Percentiles rank a stretch among this genome's conserved stretches.
phyloP scores from a whole-genome alignment of 2,113 vertebrate species.

The Boleophthalmus pectinirostris region DNA sequence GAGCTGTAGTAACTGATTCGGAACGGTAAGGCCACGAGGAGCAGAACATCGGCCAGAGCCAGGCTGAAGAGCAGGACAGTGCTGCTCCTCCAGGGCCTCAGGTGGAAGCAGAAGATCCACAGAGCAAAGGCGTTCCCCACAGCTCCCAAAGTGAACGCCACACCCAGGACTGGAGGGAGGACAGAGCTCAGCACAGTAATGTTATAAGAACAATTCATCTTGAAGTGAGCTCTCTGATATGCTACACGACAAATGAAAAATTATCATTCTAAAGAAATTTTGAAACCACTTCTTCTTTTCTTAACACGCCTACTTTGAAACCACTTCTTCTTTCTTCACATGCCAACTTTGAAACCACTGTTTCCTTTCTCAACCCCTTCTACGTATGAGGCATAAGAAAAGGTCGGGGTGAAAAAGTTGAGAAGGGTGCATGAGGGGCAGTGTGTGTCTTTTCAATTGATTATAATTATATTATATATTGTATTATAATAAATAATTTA shows the following conservation, averaged over 20 bases:
- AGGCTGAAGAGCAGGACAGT: constrained; percentile 64
- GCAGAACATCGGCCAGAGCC: constrained; percentile 56
- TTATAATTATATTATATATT: too few relatives aligned
- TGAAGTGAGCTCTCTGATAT: background rate
- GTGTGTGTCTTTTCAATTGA: too few relatives aligned
- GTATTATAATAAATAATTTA: too few relatives aligned
- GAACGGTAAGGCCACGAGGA: constrained; percentile 62
- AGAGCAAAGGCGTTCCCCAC: constrained; percentile 63
- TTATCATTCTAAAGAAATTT: too few relatives aligned
- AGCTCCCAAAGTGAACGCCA: constrained; percentile 59
- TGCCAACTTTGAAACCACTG: too few relatives aligned
- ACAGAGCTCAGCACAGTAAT: constrained; percentile 33
- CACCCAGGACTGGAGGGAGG: constrained; percentile 56
- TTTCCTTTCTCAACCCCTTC: too few relatives aligned
- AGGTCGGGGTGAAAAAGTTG: too few relatives aligned
- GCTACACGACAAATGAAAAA: background rate
- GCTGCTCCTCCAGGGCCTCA: constrained; percentile 72
- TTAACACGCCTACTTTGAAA: too few relatives aligned
- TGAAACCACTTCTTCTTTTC: too few relatives aligned
- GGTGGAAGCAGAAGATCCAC: constrained; percentile 64
- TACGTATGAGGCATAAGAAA: too few relatives aligned
- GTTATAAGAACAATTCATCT: constrained; percentile 57
- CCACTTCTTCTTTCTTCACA: too few relatives aligned
- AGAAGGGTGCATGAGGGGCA: too few relatives aligned
- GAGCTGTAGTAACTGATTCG: constrained; percentile 52